Percentiles rank a stretch among this genome's conserved stretches.
Evolutionary conservation across 2,113 vertebrate species (phyloP).

Genomic region (Monopterus albus): DNA sequence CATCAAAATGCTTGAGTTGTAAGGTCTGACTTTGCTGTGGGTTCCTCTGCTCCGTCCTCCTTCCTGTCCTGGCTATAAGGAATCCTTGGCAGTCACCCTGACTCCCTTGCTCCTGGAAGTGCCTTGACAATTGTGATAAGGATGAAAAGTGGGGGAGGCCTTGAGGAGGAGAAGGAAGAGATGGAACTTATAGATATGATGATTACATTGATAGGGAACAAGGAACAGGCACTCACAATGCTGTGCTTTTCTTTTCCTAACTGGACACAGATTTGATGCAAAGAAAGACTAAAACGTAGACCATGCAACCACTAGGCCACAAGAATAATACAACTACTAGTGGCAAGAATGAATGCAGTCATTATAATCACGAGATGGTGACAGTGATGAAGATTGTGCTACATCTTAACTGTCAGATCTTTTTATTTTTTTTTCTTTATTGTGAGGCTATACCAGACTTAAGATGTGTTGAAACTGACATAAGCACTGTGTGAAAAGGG

Average conservation of each 20-base stretch:
- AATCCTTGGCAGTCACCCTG: background rate
- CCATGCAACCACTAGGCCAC: background rate
- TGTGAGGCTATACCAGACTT: no score
- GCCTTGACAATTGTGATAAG: background rate
- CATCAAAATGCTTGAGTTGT: slow-evolving; percentile 9
- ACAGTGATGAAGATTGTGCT: background rate
- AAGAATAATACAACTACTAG: background rate
- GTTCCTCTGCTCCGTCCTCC: background rate
- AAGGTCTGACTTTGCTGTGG: background rate
- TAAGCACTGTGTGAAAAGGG: background rate
- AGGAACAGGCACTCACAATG: slow-evolving; percentile 34
- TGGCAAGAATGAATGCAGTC: background rate
- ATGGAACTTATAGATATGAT: slow-evolving; percentile 27
- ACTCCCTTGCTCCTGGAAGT: slow-evolving; percentile 3
- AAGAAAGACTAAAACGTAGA: background rate
- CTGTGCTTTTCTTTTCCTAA: slow-evolving; percentile 12
- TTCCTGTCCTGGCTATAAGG: slow-evolving; percentile 12
- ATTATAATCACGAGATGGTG: slow-evolving; percentile 19
- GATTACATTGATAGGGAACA: slow-evolving; percentile 33
- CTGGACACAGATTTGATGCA: background rate
- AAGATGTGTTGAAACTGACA: background rate
- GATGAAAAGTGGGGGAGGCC: background rate
- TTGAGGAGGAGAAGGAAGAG: slow-evolving; percentile 42
- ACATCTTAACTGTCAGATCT: background rate
- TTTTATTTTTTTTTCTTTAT: background rate